Conservation (phyloP, 30 jellyfish, hydroid and myxozoan species). For the Phacellophora camtschatica region DNA sequence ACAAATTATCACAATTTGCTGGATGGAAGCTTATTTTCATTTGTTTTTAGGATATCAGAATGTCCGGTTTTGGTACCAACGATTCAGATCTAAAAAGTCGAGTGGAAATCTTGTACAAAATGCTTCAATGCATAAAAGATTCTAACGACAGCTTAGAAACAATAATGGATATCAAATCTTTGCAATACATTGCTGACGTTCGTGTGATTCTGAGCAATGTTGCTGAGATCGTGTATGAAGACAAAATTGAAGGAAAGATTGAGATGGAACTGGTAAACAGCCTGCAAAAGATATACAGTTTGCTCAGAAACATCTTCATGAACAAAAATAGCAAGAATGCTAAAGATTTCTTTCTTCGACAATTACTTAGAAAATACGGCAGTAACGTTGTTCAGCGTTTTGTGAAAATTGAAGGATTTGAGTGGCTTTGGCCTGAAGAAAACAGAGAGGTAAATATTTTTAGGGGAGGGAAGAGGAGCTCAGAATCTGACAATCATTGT, state of each 20-base stretch:
- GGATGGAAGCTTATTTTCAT: too few species aligned
- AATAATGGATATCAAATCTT: background rate
- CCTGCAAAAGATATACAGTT: slow-evolving; percentile 8
- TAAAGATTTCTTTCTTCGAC: slow-evolving; percentile 21
- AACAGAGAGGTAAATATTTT: slow-evolving; percentile 26
- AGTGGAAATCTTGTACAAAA: background rate
- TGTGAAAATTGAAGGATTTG: background rate
- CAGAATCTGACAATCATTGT: too few species aligned
- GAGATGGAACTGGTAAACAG: background rate
- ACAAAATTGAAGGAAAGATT: background rate
- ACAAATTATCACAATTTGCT: too few species aligned
- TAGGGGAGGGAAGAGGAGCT: too few species aligned
- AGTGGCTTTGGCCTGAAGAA: slow-evolving; percentile 41
- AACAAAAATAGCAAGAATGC: background rate
- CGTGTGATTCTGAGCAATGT: slow-evolving; percentile 4
- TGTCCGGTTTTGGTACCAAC: slow-evolving; percentile 8
- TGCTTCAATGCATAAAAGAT: background rate
- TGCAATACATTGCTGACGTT: background rate
- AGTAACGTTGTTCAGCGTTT: background rate
- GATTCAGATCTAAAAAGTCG: background rate
- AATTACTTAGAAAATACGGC: slow-evolving; percentile 23
- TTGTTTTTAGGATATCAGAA: slow-evolving; percentile 3
- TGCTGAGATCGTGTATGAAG: slow-evolving; percentile 25
- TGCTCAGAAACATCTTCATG: background rate
- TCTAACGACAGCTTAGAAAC: background rate